Evolutionary conservation across 2,888 invertebrate genomes (phyloP), one percentile per base, ranked within the genome.

Genomic region (Nematopogon swammerdamellus): DNA sequence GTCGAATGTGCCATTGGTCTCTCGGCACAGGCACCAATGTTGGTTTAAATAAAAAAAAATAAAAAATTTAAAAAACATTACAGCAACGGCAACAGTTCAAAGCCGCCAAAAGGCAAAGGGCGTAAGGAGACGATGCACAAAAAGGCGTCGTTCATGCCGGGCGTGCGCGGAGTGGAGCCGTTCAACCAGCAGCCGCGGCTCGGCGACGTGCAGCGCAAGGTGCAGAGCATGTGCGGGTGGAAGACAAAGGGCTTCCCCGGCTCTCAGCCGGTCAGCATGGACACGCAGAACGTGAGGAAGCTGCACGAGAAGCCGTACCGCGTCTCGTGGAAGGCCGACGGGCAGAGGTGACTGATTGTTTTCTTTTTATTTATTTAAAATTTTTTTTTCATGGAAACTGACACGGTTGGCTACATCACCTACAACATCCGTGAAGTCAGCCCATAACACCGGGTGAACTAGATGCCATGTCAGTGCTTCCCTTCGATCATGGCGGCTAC

Each of bases 241-340:
- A 67, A 82, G 18, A 74, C 71, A 3, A 82, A 82, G 16, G 95
- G 93, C 0, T 99, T 99, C 73, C 97, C 98, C 0, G 99, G 99
- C 0, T 88, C 90, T 2, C 99, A 99, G 64, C 99, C 99, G 0
- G 96, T 99, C 0, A 97, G 97, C 0, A 96, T 99, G 96, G 92
- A 94, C 62, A 72, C 79, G 1, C 63, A 82, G 1, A 99, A 99
- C 68, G 77, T 99, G 46, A 68, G 70, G 48, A 80, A 89, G 11
- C 71, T 99, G 2, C 80, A 84, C 25, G 72, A 87, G 56, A 92
- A 92, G 63, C 92, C 92, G 0, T 99, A 99, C 64, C 86, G 89
- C 65, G 97, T 99, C 1, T 98, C 97, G 2, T 99, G 99, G 99
- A 99, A 99, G 67, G 99, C 99, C 10, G 99, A 99, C 70, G 99